These are phyloP conservation scores for Ivindomyrus marchei DNA, from an alignment of 2,113 vertebrate genomes.

Conservation along the genomic window DNA sequence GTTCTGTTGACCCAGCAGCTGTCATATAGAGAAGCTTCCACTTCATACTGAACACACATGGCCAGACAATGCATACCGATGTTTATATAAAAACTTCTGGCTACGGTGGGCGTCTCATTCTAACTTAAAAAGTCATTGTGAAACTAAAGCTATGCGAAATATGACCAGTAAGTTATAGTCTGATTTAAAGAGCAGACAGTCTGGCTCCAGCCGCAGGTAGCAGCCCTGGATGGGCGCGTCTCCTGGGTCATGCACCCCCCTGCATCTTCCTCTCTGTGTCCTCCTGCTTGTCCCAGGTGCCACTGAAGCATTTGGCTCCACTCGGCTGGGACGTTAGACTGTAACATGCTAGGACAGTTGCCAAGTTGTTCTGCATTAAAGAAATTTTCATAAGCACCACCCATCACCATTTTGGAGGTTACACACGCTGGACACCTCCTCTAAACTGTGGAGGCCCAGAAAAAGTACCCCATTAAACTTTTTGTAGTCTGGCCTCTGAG, in stretches of 20 bases:
- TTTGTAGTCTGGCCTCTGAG: background rate
- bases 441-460: background rate
- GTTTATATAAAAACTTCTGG: background rate
- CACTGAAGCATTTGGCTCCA: background rate
- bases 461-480: background rate
- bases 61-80: background rate
- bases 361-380: background rate
- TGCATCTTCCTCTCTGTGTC: background rate
- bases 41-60: background rate
- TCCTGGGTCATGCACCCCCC: background rate
- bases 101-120: background rate
- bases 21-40: background rate
- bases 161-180: background rate
- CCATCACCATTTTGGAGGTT: slow-evolving; percentile 7
- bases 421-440: background rate
- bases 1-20: background rate
- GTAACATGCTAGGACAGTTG: background rate
- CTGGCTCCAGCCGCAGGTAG: background rate
- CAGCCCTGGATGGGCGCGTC: background rate
- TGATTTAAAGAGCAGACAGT: background rate
- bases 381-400: background rate
- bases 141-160: background rate
- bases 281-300: background rate
- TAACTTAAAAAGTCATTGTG: background rate
- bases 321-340: too few relatives aligned